Evolutionary conservation across 2,113 vertebrate genomes (phyloP), one percentile per base, ranked within the genome.

Genomic region (Todiramphus chloris): DNA sequence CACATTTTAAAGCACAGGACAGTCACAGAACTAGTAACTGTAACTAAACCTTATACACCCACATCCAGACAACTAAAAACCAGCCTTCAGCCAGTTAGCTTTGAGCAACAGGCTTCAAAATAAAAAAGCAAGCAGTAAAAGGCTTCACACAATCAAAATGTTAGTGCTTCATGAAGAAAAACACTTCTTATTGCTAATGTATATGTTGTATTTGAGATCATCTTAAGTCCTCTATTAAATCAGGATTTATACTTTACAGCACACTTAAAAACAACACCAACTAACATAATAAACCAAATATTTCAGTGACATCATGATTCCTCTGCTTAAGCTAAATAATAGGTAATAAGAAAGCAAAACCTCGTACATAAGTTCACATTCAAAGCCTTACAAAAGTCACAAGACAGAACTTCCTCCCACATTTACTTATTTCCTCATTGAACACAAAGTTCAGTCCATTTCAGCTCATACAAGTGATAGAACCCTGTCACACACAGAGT

Each of bases 141-240:
- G 3, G 12, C 16, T 77, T 74, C 21, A 64, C 6, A 28, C 9
- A 55, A 10, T 21, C 39, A 85, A 44, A 55, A 14, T 3, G 37
- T n/a, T 7, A 3, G 10, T 39, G 8, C 13, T 66, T 48, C 5
- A 10, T 25, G 5, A 55, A 77, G 20, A 43, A 69, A 69, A 66
- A 8, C 15, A 9, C 27, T 87, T 25, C 64, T 12, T 33, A 46
- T 76, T 67, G 6, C 28, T n/a, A 87, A 59, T 2, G 30, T 17
- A 8, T 1, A 8, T 0, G 0, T 12, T 56, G 3, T 4, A 30
- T 21, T 50, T 27, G 5, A 70, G 17, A 37, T 46, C 5, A n/a
- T 30, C 80, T 0, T 23, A 46, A 79, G 5, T 41, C 9, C 6
- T 23, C 13, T 7, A 37, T 48, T 70, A 62, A 58, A 27, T 86